A percentile compares a stretch with the other conserved stretches of the same genome.
Conservation (phyloP, 2,113 vertebrate species). For the Oryzias curvinotus region DNA sequence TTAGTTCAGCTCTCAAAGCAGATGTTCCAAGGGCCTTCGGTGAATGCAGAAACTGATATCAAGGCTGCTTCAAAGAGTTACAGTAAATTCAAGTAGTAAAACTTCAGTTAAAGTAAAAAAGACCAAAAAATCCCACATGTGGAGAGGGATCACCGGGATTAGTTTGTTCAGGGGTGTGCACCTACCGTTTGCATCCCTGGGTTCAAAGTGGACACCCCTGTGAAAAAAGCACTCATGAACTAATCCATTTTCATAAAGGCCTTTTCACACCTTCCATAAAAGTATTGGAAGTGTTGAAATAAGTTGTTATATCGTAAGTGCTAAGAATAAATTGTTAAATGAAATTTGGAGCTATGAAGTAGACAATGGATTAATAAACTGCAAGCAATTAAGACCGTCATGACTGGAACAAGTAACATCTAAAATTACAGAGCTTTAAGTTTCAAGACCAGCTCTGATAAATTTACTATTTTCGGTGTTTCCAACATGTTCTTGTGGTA, state of each 20-base stretch:
- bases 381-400: no score
- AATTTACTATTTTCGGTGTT: no score
- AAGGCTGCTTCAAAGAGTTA: slow-evolving; percentile 7
- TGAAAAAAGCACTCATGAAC: slow-evolving; percentile 2
- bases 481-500: no score
- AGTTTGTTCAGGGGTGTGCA: slow-evolving; percentile 17
- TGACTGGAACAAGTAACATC: no score
- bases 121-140: slow-evolving; percentile 20
- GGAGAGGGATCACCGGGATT: slow-evolving; percentile 42
- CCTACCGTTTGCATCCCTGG: slow-evolving; percentile 26
- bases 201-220: slow-evolving; percentile 36
- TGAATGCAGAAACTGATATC: slow-evolving; percentile 15
- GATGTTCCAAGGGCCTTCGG: neutral
- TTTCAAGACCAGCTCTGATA: no score
- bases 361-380: no score
- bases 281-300: no score
- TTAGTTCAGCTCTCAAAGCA: neutral
- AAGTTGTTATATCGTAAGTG: no score
- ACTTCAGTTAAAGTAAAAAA: slow-evolving; percentile 10
- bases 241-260: neutral
- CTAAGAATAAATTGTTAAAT: no score
- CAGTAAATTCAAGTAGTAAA: slow-evolving; percentile 4
- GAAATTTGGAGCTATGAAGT: no score
- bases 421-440: no score
- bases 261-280: slow-evolving; percentile 1